These are phyloP conservation scores for Cerceris rybyensis DNA, from an alignment of 2,888 invertebrate genomes.

Conservation along the genomic window DNA sequence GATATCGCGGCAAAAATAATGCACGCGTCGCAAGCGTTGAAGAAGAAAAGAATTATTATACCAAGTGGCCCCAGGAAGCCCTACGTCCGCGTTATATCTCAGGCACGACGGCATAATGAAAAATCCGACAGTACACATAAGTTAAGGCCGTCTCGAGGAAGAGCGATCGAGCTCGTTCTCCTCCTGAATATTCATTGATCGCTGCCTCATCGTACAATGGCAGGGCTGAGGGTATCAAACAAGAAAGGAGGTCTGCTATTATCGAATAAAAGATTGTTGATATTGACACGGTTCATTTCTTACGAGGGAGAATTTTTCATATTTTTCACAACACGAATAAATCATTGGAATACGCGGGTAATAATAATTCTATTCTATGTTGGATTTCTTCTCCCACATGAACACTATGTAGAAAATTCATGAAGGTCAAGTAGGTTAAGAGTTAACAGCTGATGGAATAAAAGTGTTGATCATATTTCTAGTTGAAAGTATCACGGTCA, in stretches of 20 bases:
- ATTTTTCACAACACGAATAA: background rate
- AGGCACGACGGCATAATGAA: conserved; percentile 66
- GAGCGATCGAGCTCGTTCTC: conserved; percentile 63
- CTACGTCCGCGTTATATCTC: conserved; percentile 56
- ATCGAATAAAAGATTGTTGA: conserved; percentile 22
- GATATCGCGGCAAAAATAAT: conserved; percentile 35
- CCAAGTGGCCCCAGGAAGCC: conserved; percentile 42
- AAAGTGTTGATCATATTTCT: too few species aligned
- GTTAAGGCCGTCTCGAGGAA: conserved; percentile 62
- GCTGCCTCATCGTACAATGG: conserved; percentile 40
- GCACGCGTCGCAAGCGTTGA: background rate
- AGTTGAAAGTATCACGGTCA: too few species aligned
- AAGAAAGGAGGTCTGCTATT: conserved; percentile 30
- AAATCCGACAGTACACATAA: conserved; percentile 64
- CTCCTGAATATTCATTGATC: conserved; percentile 70
- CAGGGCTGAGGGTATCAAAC: conserved; percentile 31
- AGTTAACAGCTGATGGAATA: too few species aligned
- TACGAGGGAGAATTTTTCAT: background rate
- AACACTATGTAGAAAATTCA: too few species aligned
- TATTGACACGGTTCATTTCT: background rate
- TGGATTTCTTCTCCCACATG: too few species aligned
- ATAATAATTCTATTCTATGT: too few species aligned
- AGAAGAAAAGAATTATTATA: conserved; percentile 57
- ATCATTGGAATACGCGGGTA: background rate
- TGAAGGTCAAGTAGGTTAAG: too few species aligned